Base-by-base conservation (phyloP, 2,113 vertebrate species). In the Phycodurus eques region DNA sequence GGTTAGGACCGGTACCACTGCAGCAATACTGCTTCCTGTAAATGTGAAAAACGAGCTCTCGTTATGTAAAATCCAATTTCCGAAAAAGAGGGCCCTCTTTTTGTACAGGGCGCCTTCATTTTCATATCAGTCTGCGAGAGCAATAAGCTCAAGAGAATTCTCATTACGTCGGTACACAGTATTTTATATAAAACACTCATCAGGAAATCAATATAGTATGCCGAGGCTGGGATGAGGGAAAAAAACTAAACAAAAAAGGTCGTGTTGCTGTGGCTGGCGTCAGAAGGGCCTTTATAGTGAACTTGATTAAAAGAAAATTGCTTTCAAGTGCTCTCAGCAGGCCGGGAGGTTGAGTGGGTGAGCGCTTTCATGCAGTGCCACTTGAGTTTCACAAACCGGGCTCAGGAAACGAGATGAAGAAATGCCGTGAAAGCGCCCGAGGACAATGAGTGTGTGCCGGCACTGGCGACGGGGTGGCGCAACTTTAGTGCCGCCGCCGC, bases 281-380 rank as follows among this genome's bases (percentile, higher is more conserved):
- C 89, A 89, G 84, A 87, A 87, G 86, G 80, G 80, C 87, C 81
- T 91, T 90, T 88, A 88, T 88, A 78, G 87, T 85, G 83, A 90
- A 89, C 79, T 88, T 91, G 90, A 91, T 91, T 91, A 91, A 90
- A 91, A 90, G 88, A 88, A 91, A 90, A 91, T 90, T 91, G 89
- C 87, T 89, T 91, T 89, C 87, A 88, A 91, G 88, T 84, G 86
- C 87, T 88, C 85, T 89, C 87, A 85, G 85, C 90, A 83, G 87
- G 84, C 85, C 69, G 80, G 83, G 85, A 82, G 82, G 82, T 78
- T 77, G 88, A 89, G 84, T 85, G 82, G 86, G 86, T 83, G 86
- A 70, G 81, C 84, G 76, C 78, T 79, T 77, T 75, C 85, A 80
- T 70, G 75, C 76, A 12, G 67, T 53, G 47, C 68, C 31, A 78